Conservation (phyloP, 35 echinoderm and acorn worm genomes). For the Antedon bifida region DNA sequence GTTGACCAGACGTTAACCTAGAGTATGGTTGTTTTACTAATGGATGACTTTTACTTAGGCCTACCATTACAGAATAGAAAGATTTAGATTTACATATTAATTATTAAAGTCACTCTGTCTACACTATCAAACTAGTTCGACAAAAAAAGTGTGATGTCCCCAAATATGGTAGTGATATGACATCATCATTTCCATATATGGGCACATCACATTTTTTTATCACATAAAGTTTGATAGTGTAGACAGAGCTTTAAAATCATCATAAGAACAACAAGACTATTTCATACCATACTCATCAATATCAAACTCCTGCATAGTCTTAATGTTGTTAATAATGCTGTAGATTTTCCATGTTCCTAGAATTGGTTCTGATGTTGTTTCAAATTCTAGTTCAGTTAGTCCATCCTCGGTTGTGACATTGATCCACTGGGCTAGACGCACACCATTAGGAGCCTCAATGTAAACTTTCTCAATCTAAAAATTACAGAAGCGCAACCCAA, state of each 20-base stretch:
- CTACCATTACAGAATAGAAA: too few relatives aligned
- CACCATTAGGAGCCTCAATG: conserved; percentile 59
- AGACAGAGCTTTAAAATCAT: neutral
- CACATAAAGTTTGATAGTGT: too few relatives aligned
- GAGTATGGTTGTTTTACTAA: too few relatives aligned
- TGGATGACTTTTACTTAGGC: too few relatives aligned
- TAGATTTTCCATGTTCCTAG: conserved; percentile 66
- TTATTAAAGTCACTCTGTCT: too few relatives aligned
- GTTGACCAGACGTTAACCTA: too few relatives aligned
- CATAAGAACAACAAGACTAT: neutral
- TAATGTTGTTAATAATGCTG: conserved; percentile 21
- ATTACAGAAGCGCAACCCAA: neutral
- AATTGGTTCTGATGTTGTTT: conserved; percentile 53
- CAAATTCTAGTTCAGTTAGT: conserved; percentile 46
- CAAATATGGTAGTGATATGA: too few relatives aligned
- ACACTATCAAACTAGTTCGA: too few relatives aligned
- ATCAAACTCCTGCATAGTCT: conserved; percentile 26
- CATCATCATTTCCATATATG: too few relatives aligned
- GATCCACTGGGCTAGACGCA: conserved; percentile 64
- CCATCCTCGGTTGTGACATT: conserved; percentile 39
- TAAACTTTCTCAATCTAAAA: conserved; percentile 55
- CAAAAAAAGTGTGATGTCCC: too few relatives aligned
- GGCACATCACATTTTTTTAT: too few relatives aligned
- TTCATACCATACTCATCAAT: conserved; percentile 82
- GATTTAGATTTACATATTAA: too few relatives aligned